Evolutionary conservation across 2,113 vertebrate genomes (phyloP).

Genomic region (Phodopus roborovskii): DNA sequence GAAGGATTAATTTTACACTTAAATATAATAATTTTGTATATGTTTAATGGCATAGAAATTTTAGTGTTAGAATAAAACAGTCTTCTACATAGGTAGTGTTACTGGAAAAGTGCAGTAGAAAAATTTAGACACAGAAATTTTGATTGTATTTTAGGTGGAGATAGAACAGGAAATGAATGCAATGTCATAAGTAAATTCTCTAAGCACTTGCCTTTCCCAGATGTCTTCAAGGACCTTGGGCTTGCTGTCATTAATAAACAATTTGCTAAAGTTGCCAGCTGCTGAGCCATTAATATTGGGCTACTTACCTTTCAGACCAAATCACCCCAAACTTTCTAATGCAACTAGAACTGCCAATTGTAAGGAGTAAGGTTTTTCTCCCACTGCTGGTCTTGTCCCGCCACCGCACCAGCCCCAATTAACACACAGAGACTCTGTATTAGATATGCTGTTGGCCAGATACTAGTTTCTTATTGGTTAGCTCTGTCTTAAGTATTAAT

Average conservation of each 20-base stretch:
- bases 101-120: neutral
- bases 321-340: neutral
- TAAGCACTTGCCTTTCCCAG: neutral
- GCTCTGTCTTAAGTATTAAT: too few species aligned
- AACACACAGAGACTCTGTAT: too few species aligned
- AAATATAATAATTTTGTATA: neutral
- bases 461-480: too few species aligned
- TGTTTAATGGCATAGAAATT: neutral
- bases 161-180: neutral
- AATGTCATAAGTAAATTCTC: neutral
- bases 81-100: neutral
- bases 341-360: neutral
- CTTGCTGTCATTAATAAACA: neutral
- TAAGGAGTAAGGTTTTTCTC: too few species aligned
- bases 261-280: neutral
- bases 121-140: neutral
- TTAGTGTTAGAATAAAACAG: neutral
- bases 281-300: neutral
- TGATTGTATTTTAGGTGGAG: neutral
- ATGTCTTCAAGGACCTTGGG: neutral
- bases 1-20: neutral
- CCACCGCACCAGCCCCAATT: too few species aligned
- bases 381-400: too few species aligned
- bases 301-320: neutral
- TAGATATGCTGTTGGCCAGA: too few species aligned